Conservation (phyloP, 2,113 vertebrate species). For the Martes martes region DNA sequence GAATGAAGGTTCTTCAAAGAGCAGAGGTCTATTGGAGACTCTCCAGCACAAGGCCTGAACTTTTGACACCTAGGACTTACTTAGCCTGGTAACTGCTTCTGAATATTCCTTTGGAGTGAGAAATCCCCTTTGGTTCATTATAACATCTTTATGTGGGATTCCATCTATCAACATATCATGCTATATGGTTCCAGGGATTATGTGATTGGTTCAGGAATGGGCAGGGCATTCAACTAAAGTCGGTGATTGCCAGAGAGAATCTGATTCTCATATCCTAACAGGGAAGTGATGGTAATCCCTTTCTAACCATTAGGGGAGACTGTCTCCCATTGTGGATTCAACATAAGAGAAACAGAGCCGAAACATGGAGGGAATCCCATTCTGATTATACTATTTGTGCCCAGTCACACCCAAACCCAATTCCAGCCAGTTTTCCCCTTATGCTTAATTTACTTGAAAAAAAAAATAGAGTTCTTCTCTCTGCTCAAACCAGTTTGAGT, state of each 20-base stretch:
- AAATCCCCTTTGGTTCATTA: background rate
- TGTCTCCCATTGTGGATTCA: background rate
- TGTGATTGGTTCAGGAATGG: background rate
- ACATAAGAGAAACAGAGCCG: background rate
- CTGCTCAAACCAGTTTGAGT: constrained; percentile 24
- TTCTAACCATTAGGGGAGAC: no score
- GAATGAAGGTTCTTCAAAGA: background rate
- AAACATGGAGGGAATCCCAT: background rate
- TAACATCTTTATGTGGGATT: background rate
- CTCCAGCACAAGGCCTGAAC: background rate
- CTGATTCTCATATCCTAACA: background rate
- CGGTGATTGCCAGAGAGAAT: background rate
- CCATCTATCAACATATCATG: background rate
- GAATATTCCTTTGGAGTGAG: background rate
- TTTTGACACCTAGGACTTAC: background rate
- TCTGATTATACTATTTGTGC: background rate
- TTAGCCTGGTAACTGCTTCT: background rate
- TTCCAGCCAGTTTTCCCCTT: background rate
- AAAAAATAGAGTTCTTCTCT: background rate
- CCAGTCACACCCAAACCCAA: background rate
- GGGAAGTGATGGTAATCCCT: background rate
- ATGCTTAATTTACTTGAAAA: background rate
- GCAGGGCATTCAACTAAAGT: background rate
- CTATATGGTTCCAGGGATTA: background rate
- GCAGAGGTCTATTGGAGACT: background rate